These are phyloP conservation scores for Caenorhabditis drosophilae DNA, from an alignment of 2,888 invertebrate genomes.

Conservation along the genomic window DNA sequence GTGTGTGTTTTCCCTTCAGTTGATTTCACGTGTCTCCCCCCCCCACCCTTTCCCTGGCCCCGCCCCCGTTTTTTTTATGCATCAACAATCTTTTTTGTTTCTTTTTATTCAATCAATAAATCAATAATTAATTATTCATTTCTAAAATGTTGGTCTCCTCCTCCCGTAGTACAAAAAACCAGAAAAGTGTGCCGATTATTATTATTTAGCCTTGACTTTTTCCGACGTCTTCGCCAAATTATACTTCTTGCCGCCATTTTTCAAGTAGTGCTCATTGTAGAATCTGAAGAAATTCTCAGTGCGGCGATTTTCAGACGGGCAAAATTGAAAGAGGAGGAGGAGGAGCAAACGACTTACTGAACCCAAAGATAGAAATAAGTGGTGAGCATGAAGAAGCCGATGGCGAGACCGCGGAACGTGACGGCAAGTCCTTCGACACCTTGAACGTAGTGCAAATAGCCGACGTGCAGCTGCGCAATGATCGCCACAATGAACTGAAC, in stretches of 20 bases:
- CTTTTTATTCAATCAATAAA: no score
- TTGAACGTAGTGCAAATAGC: slow-evolving; percentile 35
- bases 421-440: slow-evolving; percentile 48
- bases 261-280: slow-evolving; percentile 61
- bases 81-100: background rate
- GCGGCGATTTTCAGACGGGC: slow-evolving; percentile 49
- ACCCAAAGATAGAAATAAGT: slow-evolving; percentile 62
- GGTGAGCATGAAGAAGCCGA: slow-evolving; percentile 60
- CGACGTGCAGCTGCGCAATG: slow-evolving; percentile 57
- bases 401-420: slow-evolving; percentile 52
- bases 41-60: no score
- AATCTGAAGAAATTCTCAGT: slow-evolving; percentile 43
- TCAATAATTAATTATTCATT: no score
- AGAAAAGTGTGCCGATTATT: no score
- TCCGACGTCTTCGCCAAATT: slow-evolving; percentile 19
- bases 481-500: slow-evolving; percentile 63
- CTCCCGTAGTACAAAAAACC: no score
- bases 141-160: no score
- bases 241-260: slow-evolving; percentile 64
- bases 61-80: no score
- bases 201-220: slow-evolving; percentile 1
- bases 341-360: slow-evolving; percentile 39
- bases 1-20: background rate
- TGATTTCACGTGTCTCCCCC: background rate
- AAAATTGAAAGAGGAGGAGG: slow-evolving; percentile 56